Evolutionary conservation across 2,113 vertebrate species (phyloP).

Genomic region (Atractosteus spatula): DNA sequence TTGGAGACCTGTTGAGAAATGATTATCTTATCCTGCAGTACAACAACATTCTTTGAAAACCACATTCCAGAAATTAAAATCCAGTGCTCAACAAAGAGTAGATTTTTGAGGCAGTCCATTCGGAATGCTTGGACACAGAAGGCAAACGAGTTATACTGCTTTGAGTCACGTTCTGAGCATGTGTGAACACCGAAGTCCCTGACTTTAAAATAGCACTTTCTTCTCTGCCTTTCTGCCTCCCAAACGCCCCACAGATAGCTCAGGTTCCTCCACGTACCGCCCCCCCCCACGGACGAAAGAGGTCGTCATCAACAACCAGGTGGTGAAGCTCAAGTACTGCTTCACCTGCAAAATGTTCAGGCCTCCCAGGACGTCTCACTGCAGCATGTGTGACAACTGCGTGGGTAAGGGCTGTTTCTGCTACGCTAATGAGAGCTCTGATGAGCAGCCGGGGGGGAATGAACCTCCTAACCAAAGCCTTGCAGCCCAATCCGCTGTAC

Average conservation of each 20-base stretch:
- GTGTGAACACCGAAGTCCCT: no score
- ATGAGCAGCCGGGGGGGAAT: neutral
- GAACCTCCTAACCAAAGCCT: neutral
- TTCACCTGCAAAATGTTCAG: slow-evolving; percentile 97
- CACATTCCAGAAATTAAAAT: no score
- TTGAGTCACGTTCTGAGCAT: no score
- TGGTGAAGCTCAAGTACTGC: slow-evolving; percentile 95
- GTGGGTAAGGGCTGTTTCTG: slow-evolving; percentile 69
- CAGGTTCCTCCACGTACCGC: slow-evolving; percentile 84
- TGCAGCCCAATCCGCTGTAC: neutral
- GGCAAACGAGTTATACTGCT: no score
- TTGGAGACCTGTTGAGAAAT: no score
- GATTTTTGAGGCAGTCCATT: no score
- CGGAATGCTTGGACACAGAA: no score
- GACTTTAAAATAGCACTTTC: no score
- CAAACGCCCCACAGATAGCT: slow-evolving; percentile 72
- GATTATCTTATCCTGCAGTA: no score
- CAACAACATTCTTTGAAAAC: no score
- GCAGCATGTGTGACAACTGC: slow-evolving; percentile 95
- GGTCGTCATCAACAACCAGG: slow-evolving; percentile 86
- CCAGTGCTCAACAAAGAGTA: no score
- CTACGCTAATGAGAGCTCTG: no score
- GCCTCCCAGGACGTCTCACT: slow-evolving; percentile 91
- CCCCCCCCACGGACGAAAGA: slow-evolving; percentile 89
- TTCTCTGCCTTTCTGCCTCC: slow-evolving; percentile 10